Evolutionary conservation across 2,113 vertebrate species (phyloP).

Genomic region (Alexandromys fortis): DNA sequence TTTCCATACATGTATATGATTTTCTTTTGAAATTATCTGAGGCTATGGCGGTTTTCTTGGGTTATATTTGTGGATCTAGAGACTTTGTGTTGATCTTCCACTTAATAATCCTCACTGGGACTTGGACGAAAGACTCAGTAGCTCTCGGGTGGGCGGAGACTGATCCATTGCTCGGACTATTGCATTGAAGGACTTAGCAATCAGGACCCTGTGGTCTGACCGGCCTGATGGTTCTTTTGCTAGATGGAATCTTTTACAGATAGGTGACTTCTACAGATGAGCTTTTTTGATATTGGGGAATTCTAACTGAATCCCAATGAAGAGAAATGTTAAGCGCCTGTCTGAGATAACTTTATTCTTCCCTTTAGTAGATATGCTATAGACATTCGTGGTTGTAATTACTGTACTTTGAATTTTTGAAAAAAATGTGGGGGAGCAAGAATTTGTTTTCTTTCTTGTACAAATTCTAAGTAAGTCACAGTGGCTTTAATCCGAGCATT

Average conservation of each 20-base stretch:
- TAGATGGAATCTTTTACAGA: background rate
- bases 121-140: background rate
- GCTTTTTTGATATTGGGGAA: background rate
- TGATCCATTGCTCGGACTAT: background rate
- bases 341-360: background rate
- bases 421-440: background rate
- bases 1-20: background rate
- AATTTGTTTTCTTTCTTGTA: background rate
- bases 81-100: background rate
- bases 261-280: background rate
- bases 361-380: background rate
- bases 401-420: background rate
- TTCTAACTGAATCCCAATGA: background rate
- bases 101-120: background rate
- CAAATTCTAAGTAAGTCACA: background rate
- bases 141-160: background rate
- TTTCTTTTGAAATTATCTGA: slow-evolving; percentile 55
- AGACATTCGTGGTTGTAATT: background rate
- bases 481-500: background rate
- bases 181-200: background rate
- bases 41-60: background rate
- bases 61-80: background rate
- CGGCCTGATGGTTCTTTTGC: background rate
- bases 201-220: background rate
- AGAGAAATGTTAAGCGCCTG: background rate